These are phyloP conservation scores for Trigoniulus corallinus DNA, from an alignment of 1,140 invertebrate species.

Conservation along the genomic window DNA sequence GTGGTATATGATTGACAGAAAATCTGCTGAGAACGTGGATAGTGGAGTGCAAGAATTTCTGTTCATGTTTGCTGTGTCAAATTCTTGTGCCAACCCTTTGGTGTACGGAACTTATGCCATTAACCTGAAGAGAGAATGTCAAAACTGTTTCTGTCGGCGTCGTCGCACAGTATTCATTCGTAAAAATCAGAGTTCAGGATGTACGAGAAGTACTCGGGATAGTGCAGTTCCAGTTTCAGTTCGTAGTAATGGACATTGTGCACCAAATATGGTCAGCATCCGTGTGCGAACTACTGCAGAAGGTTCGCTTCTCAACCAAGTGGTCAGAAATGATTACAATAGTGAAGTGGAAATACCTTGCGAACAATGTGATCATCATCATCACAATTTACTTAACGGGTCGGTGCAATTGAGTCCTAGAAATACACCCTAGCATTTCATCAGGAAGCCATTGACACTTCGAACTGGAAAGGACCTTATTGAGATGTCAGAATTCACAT, in stretches of 20 bases:
- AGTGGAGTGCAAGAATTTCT: slow-evolving; percentile 36
- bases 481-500: too few relatives aligned
- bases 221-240: background rate
- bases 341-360: too few relatives aligned
- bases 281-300: background rate
- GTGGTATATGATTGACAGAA: slow-evolving; percentile 39
- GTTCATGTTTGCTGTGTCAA: slow-evolving; percentile 47
- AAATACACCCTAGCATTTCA: too few relatives aligned
- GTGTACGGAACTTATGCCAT: slow-evolving; percentile 40
- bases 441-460: too few relatives aligned
- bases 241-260: background rate
- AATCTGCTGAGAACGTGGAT: slow-evolving; percentile 31
- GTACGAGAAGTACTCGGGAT: background rate
- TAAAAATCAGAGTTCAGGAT: background rate
- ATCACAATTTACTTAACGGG: too few relatives aligned
- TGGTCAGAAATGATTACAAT: background rate
- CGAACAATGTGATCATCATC: too few relatives aligned
- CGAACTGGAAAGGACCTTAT: too few relatives aligned
- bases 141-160: background rate
- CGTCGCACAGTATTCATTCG: background rate
- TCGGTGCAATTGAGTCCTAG: too few relatives aligned
- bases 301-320: background rate
- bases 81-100: slow-evolving; percentile 59
- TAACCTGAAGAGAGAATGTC: background rate
- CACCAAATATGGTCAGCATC: background rate